Percentiles rank a stretch among this genome's conserved stretches.
Evolutionary conservation across 2,888 invertebrate genomes (phyloP).

Genomic region (Antheraea yamamai): DNA sequence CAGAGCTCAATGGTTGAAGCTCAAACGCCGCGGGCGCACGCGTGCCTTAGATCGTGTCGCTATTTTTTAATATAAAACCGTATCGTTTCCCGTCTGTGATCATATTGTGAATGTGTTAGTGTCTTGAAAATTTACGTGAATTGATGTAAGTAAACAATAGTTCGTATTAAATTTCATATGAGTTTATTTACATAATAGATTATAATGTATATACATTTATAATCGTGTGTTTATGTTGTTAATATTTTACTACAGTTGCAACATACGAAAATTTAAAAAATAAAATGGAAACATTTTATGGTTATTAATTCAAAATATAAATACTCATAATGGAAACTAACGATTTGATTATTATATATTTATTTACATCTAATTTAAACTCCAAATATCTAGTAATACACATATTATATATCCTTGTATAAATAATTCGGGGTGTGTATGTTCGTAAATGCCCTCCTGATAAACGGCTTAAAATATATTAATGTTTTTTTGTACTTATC

Average conservation of each 20-base stretch:
- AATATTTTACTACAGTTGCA: neutral
- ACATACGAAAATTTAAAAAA: neutral
- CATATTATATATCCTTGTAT: too few species aligned
- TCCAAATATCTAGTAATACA: too few species aligned
- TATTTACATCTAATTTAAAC: too few species aligned
- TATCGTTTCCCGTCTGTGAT: neutral
- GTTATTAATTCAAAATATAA: too few species aligned
- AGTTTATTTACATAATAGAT: neutral
- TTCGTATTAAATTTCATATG: neutral
- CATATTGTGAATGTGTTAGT: neutral
- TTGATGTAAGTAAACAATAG: neutral
- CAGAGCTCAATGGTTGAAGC: constrained; percentile 26
- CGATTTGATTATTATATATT: too few species aligned
- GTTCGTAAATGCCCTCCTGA: too few species aligned
- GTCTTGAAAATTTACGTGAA: neutral
- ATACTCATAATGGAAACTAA: too few species aligned
- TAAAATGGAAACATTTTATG: too few species aligned
- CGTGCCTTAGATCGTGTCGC: neutral
- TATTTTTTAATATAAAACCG: neutral
- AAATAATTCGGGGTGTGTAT: too few species aligned
- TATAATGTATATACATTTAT: neutral
- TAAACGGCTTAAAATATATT: too few species aligned
- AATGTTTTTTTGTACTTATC: too few species aligned
- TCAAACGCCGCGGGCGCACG: constrained; percentile 26
- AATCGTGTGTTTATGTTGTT: neutral